Evolutionary conservation across 2,888 invertebrate species (phyloP).

Genomic region (Magallana nippona): DNA sequence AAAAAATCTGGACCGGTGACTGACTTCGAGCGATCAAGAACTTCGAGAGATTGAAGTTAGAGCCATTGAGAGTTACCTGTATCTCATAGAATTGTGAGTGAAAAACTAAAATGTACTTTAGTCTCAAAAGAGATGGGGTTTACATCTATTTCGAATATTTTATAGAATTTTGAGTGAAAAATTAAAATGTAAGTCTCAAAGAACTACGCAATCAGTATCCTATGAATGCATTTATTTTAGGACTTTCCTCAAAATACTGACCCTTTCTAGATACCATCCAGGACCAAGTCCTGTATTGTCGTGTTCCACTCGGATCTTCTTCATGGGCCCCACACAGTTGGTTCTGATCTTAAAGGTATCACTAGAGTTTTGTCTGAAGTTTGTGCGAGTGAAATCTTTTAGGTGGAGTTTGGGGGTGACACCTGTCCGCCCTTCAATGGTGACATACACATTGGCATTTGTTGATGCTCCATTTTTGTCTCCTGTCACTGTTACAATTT

Average conservation of each 20-base stretch:
- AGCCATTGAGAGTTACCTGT: no score
- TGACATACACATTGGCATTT: conserved; percentile 78
- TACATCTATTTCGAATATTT: no score
- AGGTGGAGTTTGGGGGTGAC: conserved; percentile 75
- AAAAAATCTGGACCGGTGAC: no score
- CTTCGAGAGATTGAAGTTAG: no score
- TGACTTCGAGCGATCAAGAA: no score
- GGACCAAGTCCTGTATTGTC: conserved; percentile 78
- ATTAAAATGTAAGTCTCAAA: no score
- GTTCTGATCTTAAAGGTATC: conserved; percentile 76
- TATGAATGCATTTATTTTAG: no score
- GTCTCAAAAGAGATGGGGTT: no score
- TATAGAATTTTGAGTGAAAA: background rate
- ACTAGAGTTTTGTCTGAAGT: conserved; percentile 63
- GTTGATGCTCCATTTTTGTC: conserved; percentile 76
- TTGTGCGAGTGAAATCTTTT: conserved; percentile 60
- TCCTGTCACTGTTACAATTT: conserved; percentile 79
- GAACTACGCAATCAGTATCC: no score
- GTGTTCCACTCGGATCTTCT: conserved; percentile 78
- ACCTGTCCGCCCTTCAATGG: conserved; percentile 77
- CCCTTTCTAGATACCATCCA: conserved; percentile 80
- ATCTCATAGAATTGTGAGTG: no score
- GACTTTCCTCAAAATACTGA: conserved; percentile 56
- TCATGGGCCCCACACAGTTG: conserved; percentile 78
- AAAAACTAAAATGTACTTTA: no score